These are phyloP conservation scores for Tromatobia lineatoria DNA, from an alignment of 2,888 invertebrate genomes.

Conservation along the genomic window DNA sequence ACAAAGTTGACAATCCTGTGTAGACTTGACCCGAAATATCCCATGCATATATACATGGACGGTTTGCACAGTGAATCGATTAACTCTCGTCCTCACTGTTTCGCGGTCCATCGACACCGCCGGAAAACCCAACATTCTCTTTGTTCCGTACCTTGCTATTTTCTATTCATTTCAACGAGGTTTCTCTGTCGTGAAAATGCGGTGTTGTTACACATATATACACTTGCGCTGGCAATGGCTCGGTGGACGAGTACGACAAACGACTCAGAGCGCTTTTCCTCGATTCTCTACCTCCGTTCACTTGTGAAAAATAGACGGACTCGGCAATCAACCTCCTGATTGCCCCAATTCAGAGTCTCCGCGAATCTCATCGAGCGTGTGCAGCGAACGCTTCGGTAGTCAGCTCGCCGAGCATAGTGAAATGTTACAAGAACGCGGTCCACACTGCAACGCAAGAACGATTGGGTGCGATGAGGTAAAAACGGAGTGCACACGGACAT, in stretches of 20 bases:
- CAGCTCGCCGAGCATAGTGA: conserved; percentile 2
- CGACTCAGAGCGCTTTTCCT: conserved; percentile 50
- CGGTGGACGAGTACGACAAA: conserved; percentile 35
- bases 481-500: background rate
- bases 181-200: conserved; percentile 51
- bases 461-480: conserved; percentile 10
- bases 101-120: conserved; percentile 62
- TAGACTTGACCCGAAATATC: background rate
- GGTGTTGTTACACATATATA: conserved; percentile 16
- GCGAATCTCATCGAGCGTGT: conserved; percentile 51
- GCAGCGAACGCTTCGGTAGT: conserved; percentile 5
- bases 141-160: conserved; percentile 1
- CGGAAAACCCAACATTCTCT: conserved; percentile 53
- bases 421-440: conserved; percentile 41
- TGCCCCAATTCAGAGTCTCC: conserved; percentile 50
- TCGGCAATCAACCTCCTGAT: conserved; percentile 60
- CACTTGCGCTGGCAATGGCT: background rate
- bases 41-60: background rate
- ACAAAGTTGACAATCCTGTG: background rate
- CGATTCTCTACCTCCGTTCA: conserved; percentile 45
- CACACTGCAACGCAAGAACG: background rate
- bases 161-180: conserved; percentile 15
- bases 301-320: conserved; percentile 46
- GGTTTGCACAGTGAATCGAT: conserved; percentile 59
- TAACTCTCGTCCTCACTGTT: conserved; percentile 49